Conservation (phyloP, 2,113 vertebrate genomes). For the Dissostichus mawsoni region DNA sequence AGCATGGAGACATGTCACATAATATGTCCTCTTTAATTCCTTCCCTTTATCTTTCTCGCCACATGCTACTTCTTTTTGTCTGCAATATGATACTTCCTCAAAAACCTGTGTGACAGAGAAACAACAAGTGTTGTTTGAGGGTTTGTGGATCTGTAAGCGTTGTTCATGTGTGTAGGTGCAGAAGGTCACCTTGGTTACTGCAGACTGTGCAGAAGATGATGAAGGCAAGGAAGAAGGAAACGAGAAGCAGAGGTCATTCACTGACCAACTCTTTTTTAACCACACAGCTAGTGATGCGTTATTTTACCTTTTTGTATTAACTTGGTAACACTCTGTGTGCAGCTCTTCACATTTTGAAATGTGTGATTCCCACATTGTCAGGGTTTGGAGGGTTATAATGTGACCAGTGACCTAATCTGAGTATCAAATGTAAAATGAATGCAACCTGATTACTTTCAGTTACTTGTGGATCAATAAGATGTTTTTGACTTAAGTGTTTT, state of each 20-base stretch:
- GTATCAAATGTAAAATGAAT: too few relatives aligned
- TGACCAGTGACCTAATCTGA: too few relatives aligned
- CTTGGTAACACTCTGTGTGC: neutral
- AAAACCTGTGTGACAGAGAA: neutral
- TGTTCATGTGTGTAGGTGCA: conserved; percentile 73
- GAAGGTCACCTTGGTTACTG: conserved; percentile 83
- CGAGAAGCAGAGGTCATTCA: conserved; percentile 40
- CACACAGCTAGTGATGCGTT: conserved; percentile 18
- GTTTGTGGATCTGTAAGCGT: conserved; percentile 29
- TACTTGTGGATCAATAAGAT: too few relatives aligned
- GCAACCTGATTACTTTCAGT: too few relatives aligned
- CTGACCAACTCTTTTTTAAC: conserved; percentile 20
- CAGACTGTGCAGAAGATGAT: conserved; percentile 78
- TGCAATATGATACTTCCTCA: conserved; percentile 5
- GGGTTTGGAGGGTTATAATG: too few relatives aligned
- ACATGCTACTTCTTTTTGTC: neutral
- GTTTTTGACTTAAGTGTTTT: too few relatives aligned
- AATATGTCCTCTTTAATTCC: neutral
- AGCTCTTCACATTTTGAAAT: neutral
- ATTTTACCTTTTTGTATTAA: neutral
- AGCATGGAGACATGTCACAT: too few relatives aligned
- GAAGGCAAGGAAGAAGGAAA: conserved; percentile 73
- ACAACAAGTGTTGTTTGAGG: conserved; percentile 6
- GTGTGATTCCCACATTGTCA: neutral
- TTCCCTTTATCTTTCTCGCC: neutral